Evolutionary conservation across 2,888 invertebrate genomes (phyloP), one percentile per base, ranked within the genome.

Genomic region (Neria commutata): DNA sequence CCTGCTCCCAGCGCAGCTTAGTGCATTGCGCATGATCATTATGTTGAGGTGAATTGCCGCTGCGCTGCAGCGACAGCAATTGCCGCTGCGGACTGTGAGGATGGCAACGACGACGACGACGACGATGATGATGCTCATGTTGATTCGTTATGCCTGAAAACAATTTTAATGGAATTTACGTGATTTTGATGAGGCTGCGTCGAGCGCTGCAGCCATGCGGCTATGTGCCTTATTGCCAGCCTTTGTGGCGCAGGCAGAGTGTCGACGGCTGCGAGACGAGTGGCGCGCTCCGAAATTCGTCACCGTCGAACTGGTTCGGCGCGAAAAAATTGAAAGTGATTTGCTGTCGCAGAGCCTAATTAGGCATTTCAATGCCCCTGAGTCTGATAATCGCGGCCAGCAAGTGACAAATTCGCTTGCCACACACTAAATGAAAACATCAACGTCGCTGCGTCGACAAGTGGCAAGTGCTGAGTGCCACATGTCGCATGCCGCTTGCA

Each of bases 131-230:
- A 54, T 55, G 46, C 51, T 54, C 54, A 53, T 56, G 56, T 21
- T 52, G 58, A 64, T 62, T 60, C 62, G 64, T 51, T 58, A 47
- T 56, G 64, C 62, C 51, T 53, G 47, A 37, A 46, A 55, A 50
- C 50, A 58, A 58, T 47, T 73, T 74, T 77, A 76, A 77, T 78
- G 74, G 74, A 71, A 67, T 64, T 70, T 74, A 75, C 76, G 76
- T 76, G 78, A 76, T 62, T 61, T 62, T 57, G 42, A 33, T 54
- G 53, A 46, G 23, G 23, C 25, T 17, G 34, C 17, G 10, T 53
- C 21, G 8, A 16, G 24, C 8, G 24, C 23, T 48, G 14, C 25
- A 48, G 11, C n/a, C 14, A n/a, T 14, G n/a, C 33, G 21, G 16
- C 11, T 14, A 45, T 6, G 10, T 24, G 23, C n/a, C 17, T 24